Percentiles rank a stretch among this genome's conserved stretches.
Conservation (phyloP, 2,888 invertebrate genomes). For the Ophioninae sp. region DNA sequence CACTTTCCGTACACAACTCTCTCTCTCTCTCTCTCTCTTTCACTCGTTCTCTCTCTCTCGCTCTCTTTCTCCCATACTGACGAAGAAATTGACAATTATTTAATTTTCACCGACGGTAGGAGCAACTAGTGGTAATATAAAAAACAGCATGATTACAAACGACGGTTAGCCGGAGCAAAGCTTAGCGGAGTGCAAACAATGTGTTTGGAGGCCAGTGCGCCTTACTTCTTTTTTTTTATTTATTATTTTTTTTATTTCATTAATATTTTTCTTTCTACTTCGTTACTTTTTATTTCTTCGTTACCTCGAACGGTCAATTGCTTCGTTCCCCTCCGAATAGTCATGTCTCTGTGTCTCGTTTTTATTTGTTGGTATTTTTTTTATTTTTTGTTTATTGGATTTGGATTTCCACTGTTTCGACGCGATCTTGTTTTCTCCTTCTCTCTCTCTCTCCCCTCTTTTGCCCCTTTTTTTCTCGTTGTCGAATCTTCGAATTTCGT, state of each 20-base stretch:
- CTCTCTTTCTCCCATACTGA: slow-evolving; percentile 52
- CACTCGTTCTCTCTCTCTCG: slow-evolving; percentile 49
- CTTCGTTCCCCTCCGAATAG: slow-evolving; percentile 51
- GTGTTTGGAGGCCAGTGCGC: slow-evolving; percentile 91
- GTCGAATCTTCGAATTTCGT: too few species aligned
- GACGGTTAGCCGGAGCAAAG: slow-evolving; percentile 76
- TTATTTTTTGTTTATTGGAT: slow-evolving; percentile 59
- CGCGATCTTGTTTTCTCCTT: slow-evolving; percentile 15
- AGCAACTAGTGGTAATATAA: slow-evolving; percentile 71
- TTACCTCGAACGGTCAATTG: slow-evolving; percentile 58
- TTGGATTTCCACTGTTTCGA: slow-evolving; percentile 45
- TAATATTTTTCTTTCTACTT: too few species aligned
- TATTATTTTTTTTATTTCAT: too few species aligned
- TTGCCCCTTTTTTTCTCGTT: neutral
- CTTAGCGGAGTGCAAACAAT: slow-evolving; percentile 91
- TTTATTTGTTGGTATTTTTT: slow-evolving; percentile 61
- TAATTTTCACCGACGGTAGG: slow-evolving; percentile 60
- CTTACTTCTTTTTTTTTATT: slow-evolving; percentile 68
- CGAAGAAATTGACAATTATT: slow-evolving; percentile 67
- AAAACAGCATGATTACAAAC: slow-evolving; percentile 68
- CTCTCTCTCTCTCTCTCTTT: slow-evolving; percentile 56
- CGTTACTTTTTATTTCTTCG: slow-evolving; percentile 46
- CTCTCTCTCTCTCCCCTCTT: slow-evolving; percentile 23
- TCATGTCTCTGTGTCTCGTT: slow-evolving; percentile 58
- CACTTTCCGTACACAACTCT: slow-evolving; percentile 54